A percentile compares a stretch with the other conserved stretches of the same genome.
Evolutionary conservation across 2,797 vertebrate species (phyloP).

Genomic region (Gobio occitaniae): DNA sequence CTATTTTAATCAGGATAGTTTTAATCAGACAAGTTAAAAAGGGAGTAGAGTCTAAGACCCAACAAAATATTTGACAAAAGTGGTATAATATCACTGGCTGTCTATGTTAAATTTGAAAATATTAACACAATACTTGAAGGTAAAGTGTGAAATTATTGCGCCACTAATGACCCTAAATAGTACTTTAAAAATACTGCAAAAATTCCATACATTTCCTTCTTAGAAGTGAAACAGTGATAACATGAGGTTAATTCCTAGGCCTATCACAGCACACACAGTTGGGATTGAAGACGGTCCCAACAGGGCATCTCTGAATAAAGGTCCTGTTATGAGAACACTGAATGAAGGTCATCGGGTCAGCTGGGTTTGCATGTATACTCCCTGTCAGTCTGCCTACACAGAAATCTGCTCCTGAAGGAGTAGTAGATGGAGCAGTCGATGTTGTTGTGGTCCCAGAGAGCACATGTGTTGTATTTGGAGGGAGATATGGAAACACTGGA

Average conservation of each 20-base stretch:
- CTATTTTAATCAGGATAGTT: background rate
- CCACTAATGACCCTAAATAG: background rate
- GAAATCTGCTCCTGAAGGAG: conserved; percentile 52
- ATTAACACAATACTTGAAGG: background rate
- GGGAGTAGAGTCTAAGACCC: background rate
- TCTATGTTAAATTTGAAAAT: background rate
- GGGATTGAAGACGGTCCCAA: conserved; percentile 61
- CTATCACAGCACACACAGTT: conserved; percentile 72
- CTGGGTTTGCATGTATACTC: conserved; percentile 63
- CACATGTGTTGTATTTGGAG: background rate
- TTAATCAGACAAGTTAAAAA: background rate
- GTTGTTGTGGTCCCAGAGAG: background rate
- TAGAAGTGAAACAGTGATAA: background rate
- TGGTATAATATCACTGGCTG: background rate
- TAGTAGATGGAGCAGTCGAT: background rate
- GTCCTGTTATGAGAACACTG: conserved; percentile 63
- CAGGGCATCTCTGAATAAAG: conserved; percentile 60
- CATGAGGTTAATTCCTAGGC: conserved; percentile 48
- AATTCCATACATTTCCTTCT: background rate
- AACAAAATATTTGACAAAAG: background rate
- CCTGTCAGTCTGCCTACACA: conserved; percentile 64
- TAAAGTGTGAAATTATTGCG: background rate
- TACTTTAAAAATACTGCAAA: background rate
- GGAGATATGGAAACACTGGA: background rate
- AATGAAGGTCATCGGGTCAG: conserved; percentile 63